These are phyloP conservation scores for Kryptolebias marmoratus DNA, from an alignment of 2,113 vertebrate species.

Conservation along the genomic window DNA sequence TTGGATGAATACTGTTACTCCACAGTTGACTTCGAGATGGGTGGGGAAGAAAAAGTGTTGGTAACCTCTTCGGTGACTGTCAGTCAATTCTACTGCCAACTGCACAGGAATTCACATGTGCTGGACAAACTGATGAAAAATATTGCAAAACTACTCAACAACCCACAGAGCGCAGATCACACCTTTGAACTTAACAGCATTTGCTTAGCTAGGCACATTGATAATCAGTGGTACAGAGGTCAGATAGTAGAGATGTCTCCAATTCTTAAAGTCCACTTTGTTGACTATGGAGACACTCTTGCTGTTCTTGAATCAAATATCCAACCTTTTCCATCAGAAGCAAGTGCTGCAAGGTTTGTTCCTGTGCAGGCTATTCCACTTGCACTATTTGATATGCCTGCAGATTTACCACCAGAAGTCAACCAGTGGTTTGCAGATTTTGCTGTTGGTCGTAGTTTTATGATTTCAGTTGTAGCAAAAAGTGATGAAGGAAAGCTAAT, in stretches of 20 bases:
- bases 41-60: slow-evolving; percentile 80
- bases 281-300: slow-evolving; percentile 88
- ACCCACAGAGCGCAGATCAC: slow-evolving; percentile 36
- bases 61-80: slow-evolving; percentile 82
- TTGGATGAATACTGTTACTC: slow-evolving; percentile 82
- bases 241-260: slow-evolving; percentile 73
- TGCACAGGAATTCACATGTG: slow-evolving; percentile 77
- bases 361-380: slow-evolving; percentile 89
- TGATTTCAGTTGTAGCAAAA: slow-evolving; percentile 82
- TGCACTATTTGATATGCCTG: slow-evolving; percentile 80
- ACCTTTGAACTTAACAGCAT: slow-evolving; percentile 57
- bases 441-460: slow-evolving; percentile 75
- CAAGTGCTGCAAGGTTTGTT: slow-evolving; percentile 72
- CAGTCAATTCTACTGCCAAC: slow-evolving; percentile 86
- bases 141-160: slow-evolving; percentile 66
- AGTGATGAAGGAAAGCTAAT: slow-evolving; percentile 83
- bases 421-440: slow-evolving; percentile 84
- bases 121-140: slow-evolving; percentile 74
- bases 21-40: slow-evolving; percentile 80
- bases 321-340: slow-evolving; percentile 77
- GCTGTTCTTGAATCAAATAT: slow-evolving; percentile 75
- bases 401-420: slow-evolving; percentile 76
- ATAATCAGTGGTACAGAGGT: slow-evolving; percentile 88
- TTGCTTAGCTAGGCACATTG: slow-evolving; percentile 86
- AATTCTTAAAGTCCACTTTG: slow-evolving; percentile 82